Evolutionary conservation across 2,888 invertebrate genomes (phyloP).

Genomic region (Merodon equestris): DNA sequence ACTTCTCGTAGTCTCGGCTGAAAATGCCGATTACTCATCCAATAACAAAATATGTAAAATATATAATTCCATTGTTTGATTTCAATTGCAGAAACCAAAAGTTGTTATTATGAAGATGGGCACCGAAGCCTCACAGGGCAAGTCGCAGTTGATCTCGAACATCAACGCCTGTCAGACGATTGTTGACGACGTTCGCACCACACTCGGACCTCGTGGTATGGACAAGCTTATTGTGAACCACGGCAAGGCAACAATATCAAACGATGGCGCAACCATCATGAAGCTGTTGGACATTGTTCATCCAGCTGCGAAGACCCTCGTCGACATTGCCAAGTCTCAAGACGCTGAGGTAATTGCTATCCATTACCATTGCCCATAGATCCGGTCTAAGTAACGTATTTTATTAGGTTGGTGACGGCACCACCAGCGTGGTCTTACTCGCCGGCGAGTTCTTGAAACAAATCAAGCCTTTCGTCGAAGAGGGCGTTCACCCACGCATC

Average conservation of each 20-base stretch:
- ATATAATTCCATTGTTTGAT: too few species aligned
- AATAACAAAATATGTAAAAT: slow-evolving; percentile 1
- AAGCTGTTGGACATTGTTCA: slow-evolving; percentile 98
- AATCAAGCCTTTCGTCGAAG: slow-evolving; percentile 96
- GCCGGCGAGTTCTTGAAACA: slow-evolving; percentile 97
- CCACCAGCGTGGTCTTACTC: slow-evolving; percentile 97
- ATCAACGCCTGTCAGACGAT: slow-evolving; percentile 98
- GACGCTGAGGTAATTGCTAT: slow-evolving; percentile 90
- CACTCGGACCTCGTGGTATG: slow-evolving; percentile 99
- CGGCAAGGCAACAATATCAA: slow-evolving; percentile 97
- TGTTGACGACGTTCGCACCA: slow-evolving; percentile 96
- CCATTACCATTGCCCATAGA: too few species aligned
- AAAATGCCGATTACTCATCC: slow-evolving; percentile 42
- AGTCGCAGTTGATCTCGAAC: slow-evolving; percentile 96
- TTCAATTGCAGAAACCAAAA: slow-evolving; percentile 91
- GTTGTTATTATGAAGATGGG: slow-evolving; percentile 98
- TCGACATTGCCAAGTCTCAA: slow-evolving; percentile 99
- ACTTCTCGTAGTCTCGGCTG: slow-evolving; percentile 47
- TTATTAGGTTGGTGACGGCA: slow-evolving; percentile 96
- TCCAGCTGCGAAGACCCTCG: slow-evolving; percentile 98
- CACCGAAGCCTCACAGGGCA: slow-evolving; percentile 97
- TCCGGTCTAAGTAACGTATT: too few species aligned
- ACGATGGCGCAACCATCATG: slow-evolving; percentile 99
- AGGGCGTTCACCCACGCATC: slow-evolving; percentile 95
- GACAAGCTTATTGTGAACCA: slow-evolving; percentile 98